Base-by-base conservation (phyloP, 2,797 vertebrate genomes). In the Xiphorhynchus erythropygius region DNA sequence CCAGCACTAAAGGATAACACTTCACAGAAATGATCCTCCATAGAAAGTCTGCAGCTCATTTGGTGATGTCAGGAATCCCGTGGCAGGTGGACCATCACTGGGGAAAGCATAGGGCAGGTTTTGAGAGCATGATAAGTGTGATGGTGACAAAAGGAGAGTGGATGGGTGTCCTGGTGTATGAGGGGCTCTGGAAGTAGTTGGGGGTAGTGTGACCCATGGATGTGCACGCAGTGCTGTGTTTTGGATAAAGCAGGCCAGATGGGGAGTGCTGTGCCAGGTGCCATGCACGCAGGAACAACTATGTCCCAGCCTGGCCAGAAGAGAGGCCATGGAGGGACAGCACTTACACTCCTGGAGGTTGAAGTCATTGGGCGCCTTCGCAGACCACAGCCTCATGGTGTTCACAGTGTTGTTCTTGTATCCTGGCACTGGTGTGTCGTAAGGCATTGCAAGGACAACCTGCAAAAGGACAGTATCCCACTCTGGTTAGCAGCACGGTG, bases 321-420 rank as follows among this genome's bases (percentile, higher is more conserved):
- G 23, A 75, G 55, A 52, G 47, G 67, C 33, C 17, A 22, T 11
- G n/a, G 71, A 75, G 8, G 35, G 27, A 41, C 0, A 63, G 53
- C 32, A 97, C 98, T 73, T 97, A 99, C 98, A 99, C 65, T 99
- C 98, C 35, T 98, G 97, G 67, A 99, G 98, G 87, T 98, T 99
- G 98, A 99, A 99, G 96, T 99, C 98, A 1, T 98, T 98, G 85
- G 98, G 98, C 0, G 98, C 98, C 95, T 99, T 99, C 77, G 98
- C 98, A 24, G 98, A 99, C 98, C 98, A 99, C n/a, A 99, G 97
- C 71, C 98, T 98, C 98, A 99, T 99, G 84, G 98, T 99, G 96
- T 99, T 99, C 35, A 99, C 98, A 0, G 98, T 98, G 97, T 99
- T 99, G 96, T 99, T 99, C 97, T 98, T 98, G 97, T 98, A 99